Conservation (phyloP, 2,113 vertebrate genomes). For the Phylloscopus whistleri region DNA sequence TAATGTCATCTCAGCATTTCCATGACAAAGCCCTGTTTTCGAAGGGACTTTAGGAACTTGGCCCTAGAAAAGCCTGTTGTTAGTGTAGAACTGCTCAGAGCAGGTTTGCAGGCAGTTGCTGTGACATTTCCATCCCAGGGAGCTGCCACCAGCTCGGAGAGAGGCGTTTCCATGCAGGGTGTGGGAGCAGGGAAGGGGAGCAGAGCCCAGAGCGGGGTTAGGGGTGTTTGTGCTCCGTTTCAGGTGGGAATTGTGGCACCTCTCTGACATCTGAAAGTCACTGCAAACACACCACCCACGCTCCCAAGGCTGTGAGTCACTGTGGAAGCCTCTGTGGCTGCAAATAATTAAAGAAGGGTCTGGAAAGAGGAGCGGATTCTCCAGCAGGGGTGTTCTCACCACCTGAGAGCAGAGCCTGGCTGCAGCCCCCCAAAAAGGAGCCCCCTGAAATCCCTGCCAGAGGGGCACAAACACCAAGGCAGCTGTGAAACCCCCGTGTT, state of each 20-base stretch:
- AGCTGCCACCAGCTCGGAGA: background rate
- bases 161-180: fast-evolving
- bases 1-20: slow-evolving; percentile 65
- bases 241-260: background rate
- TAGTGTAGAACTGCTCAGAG: background rate
- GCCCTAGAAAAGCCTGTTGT: background rate
- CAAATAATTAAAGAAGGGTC: background rate
- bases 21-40: slow-evolving; percentile 40
- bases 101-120: background rate
- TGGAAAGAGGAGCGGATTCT: background rate
- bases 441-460: background rate
- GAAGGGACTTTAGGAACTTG: slow-evolving; percentile 2
- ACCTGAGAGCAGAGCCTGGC: background rate
- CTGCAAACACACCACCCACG: background rate
- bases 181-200: background rate
- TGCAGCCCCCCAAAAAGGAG: background rate
- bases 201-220: fast-evolving
- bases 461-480: background rate
- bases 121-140: background rate
- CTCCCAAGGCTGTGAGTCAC: background rate
- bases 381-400: background rate
- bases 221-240: background rate
- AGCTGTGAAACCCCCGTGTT: background rate
- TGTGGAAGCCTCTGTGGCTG: background rate
- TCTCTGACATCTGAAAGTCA: background rate